Evolutionary conservation across 2,113 vertebrate genomes (phyloP).

Genomic region (Melanerpes formicivorus): DNA sequence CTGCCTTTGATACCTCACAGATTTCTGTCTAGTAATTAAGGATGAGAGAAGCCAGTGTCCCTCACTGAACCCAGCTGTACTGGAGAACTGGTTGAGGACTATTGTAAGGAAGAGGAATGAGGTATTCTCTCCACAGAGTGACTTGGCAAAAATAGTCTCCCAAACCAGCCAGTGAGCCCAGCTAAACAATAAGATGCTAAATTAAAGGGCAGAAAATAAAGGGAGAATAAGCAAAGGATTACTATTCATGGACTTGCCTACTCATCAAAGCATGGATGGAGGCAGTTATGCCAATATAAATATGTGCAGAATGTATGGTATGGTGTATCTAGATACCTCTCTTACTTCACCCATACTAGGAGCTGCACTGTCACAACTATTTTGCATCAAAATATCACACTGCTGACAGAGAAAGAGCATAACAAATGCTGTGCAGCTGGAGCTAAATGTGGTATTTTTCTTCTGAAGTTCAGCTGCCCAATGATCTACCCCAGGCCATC

Average conservation of each 20-base stretch:
- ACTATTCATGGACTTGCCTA: not conserved
- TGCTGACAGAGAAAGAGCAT: not conserved
- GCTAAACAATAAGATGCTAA: conserved; percentile 30
- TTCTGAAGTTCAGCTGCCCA: not conserved
- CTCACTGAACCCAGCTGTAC: conserved; percentile 18
- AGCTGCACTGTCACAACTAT: not conserved
- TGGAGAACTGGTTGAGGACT: conserved; percentile 26
- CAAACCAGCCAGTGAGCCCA: not conserved
- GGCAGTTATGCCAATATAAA: not conserved
- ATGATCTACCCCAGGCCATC: not conserved
- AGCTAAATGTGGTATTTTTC: conserved; percentile 1
- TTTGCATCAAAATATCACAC: conserved; percentile 29
- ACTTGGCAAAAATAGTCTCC: conserved; percentile 35
- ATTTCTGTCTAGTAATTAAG: conserved; percentile 41
- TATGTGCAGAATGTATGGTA: conserved; percentile 17
- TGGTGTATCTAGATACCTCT: not conserved
- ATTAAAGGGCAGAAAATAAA: conserved; percentile 51
- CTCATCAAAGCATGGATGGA: conserved; percentile 14
- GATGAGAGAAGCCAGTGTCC: not conserved
- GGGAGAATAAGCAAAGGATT: not conserved
- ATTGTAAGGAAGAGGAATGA: conserved; percentile 25
- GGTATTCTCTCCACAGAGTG: conserved; percentile 18
- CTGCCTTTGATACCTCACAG: conserved; percentile 39
- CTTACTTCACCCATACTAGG: not conserved
- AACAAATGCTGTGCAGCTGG: not conserved